phyloP scores from a whole-genome alignment of 2,888 invertebrate genomes.

The Chrysopilus asiliformis region DNA sequence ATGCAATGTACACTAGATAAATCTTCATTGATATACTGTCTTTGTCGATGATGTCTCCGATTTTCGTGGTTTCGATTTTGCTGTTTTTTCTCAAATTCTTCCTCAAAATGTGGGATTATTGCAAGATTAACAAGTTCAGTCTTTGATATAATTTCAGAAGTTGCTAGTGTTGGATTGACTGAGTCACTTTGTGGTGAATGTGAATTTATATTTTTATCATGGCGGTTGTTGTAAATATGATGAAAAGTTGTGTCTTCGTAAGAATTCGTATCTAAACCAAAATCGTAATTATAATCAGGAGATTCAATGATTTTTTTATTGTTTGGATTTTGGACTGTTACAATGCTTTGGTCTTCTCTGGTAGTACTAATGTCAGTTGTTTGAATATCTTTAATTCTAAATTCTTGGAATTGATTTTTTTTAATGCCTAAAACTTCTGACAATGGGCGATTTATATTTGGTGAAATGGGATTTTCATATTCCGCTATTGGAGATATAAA shows the following conservation, averaged over 20 bases:
- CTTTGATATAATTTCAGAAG: constrained; percentile 25
- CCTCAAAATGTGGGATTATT: constrained; percentile 35
- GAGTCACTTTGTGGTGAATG: constrained; percentile 19
- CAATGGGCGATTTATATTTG: constrained; percentile 35
- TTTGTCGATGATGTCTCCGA: constrained; percentile 26
- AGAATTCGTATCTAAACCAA: constrained; percentile 28
- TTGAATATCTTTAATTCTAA: constrained; percentile 29
- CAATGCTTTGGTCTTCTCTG: constrained; percentile 15
- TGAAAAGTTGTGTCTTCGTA: constrained; percentile 28
- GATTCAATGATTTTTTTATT: not conserved
- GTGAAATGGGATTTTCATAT: constrained; percentile 29
- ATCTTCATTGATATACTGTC: constrained; percentile 31
- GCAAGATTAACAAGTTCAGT: constrained; percentile 36
- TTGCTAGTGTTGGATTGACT: constrained; percentile 11
- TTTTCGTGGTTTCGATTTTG: constrained; percentile 28
- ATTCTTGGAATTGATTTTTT: constrained; percentile 36
- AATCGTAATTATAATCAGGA: constrained; percentile 29
- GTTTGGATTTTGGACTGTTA: too few relatives aligned
- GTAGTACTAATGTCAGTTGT: constrained; percentile 19
- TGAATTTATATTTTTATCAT: constrained; percentile 19
- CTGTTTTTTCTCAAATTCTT: constrained; percentile 29
- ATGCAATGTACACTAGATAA: constrained; percentile 35
- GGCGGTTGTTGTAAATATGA: constrained; percentile 19
- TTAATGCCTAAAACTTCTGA: constrained; percentile 36
- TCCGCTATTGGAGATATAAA: not conserved